phyloP scores from a whole-genome alignment of 92 coral and sea anemone genomes.

The Porites evermanni region DNA sequence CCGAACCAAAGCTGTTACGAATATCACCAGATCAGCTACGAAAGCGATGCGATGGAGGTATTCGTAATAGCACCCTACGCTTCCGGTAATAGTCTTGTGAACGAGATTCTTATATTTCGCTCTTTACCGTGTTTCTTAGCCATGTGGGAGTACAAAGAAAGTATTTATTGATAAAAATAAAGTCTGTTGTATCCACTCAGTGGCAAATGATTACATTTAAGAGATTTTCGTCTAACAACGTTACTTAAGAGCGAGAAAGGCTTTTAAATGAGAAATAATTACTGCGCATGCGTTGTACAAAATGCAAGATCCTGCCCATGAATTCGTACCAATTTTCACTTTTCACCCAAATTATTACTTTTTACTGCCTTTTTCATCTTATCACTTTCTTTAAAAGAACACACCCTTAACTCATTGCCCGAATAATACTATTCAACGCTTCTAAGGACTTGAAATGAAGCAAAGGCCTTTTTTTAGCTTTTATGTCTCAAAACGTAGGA shows the following conservation, averaged over 20 bases:
- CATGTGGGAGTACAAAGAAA: neutral
- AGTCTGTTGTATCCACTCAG: neutral
- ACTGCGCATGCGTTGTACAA: neutral
- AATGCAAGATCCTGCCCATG: neutral
- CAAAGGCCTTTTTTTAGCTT: too few relatives aligned
- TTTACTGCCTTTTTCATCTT: neutral
- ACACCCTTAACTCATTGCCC: too few relatives aligned
- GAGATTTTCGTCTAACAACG: neutral
- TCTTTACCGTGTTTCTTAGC: neutral
- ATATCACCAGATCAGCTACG: constrained; percentile 59
- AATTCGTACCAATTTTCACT: neutral
- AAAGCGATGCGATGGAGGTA: constrained; percentile 57
- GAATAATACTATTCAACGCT: too few relatives aligned
- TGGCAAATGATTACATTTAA: neutral
- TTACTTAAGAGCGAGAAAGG: neutral
- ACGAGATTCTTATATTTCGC: neutral
- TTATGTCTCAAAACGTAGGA: too few relatives aligned
- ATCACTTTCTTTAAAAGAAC: too few relatives aligned
- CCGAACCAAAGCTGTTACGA: constrained; percentile 61
- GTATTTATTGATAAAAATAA: neutral
- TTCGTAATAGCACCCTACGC: constrained; percentile 61
- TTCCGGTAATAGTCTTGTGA: neutral
- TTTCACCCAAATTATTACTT: neutral
- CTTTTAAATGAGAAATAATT: neutral
- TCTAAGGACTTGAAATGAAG: too few relatives aligned